Evolutionary conservation across 2,888 invertebrate genomes (phyloP), one percentile per base, ranked within the genome.

Genomic region (Metalampra italica): DNA sequence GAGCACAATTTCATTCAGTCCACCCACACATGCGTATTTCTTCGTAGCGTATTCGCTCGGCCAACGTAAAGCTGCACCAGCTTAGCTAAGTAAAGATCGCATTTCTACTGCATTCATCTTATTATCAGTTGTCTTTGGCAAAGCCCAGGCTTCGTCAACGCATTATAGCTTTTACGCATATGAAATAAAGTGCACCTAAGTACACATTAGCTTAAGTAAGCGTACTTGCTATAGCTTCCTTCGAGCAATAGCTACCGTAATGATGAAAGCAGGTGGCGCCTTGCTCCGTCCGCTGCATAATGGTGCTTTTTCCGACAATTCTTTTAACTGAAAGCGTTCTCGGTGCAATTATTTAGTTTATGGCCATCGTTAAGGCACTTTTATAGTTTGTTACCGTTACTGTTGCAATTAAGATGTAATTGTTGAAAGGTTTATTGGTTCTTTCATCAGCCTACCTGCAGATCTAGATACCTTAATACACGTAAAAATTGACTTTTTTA

Each of bases 251-350:
- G 80, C 71, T 69, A 59, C 60, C 65, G 56, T 74, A 81, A 83
- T 76, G 77, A 78, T 68, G 64, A 62, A 56, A 62, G 68, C 87
- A 87, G 86, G 82, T 86, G 87, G 76, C 75, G 78, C 64, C 30
- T 39, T 8, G 14, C 52, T 59, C 56, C 56, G 60, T 64, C 71
- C 68, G 65, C 61, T 77, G 76, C 76, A 77, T 85, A 85, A 86
- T 86, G 81, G 74, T 67, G 67, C 77, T 83, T 86, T 83, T 86
- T 80, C 64, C 64, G 60, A 67, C 68, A 67, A 58, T 60, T 60
- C 59, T 53, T 57, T 59, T 58, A 59, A 58, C 55, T 50, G 51
- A 45, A 57, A 59, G 60, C 61, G 56, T 66, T 65, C 55, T 57
- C 60, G 54, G 50, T 44, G 53, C 58, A 57, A 62, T 61, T 59